A percentile compares a stretch with the other conserved stretches of the same genome.
These are phyloP conservation scores for Latrodectus hesperus DNA, from an alignment of 2,888 invertebrate genomes.

Conservation along the genomic window DNA sequence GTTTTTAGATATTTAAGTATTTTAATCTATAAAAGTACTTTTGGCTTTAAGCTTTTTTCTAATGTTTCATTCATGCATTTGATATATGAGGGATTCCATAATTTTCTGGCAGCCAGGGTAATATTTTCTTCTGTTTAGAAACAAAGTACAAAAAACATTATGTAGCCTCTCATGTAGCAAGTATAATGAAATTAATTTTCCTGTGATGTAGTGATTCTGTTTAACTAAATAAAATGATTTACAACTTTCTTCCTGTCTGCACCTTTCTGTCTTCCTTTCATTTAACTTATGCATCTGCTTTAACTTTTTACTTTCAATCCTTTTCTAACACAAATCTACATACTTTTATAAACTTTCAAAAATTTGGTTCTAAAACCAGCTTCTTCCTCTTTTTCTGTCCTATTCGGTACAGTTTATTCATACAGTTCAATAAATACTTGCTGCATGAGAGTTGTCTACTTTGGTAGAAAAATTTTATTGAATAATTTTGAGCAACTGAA, in stretches of 20 bases:
- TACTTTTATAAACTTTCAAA: conserved; percentile 30
- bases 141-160: background rate
- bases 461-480: background rate
- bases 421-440: conserved; percentile 28
- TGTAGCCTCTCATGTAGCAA: conserved; percentile 67
- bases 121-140: background rate
- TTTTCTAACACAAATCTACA: conserved; percentile 6
- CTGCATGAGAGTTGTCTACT: conserved; percentile 54
- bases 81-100: background rate
- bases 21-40: background rate
- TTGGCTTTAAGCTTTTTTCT: background rate
- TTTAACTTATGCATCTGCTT: conserved; percentile 19
- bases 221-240: conserved; percentile 46
- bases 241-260: conserved; percentile 54
- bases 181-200: conserved; percentile 31
- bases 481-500: background rate
- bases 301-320: conserved; percentile 29
- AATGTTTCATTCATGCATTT: background rate
- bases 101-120: background rate
- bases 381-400: background rate
- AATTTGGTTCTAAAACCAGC: conserved; percentile 64
- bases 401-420: background rate
- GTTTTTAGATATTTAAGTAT: too few relatives aligned
- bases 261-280: conserved; percentile 53
- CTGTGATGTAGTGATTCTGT: conserved; percentile 43